These are phyloP conservation scores for Leucophenga varia DNA, from an alignment of 1,140 invertebrate species.

Conservation along the genomic window DNA sequence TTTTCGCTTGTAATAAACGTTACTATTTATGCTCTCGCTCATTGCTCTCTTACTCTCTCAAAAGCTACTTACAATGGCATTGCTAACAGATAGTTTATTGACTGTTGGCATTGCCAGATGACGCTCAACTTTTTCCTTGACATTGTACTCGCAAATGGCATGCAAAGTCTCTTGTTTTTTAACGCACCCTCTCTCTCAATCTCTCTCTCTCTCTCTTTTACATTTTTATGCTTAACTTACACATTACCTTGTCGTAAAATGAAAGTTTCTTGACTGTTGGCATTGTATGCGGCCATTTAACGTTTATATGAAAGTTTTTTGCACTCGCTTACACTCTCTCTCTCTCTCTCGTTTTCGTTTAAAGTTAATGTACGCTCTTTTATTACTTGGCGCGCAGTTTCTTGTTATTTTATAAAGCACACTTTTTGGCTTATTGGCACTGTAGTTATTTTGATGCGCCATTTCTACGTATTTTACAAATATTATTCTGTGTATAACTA, in stretches of 20 bases:
- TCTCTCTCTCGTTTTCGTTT: not conserved
- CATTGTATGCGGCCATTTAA: constrained; percentile 12
- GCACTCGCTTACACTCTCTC: not conserved
- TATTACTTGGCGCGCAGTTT: constrained; percentile 38
- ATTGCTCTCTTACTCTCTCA: constrained; percentile 15
- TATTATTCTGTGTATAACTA: too few species aligned
- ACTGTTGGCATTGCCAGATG: constrained; percentile 24
- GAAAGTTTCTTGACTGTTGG: constrained; percentile 29
- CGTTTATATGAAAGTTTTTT: constrained; percentile 43
- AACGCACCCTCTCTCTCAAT: too few species aligned
- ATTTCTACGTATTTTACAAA: too few species aligned
- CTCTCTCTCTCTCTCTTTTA: too few species aligned
- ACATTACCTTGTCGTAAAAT: too few species aligned
- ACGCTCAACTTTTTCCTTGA: constrained; percentile 40
- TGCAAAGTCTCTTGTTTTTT: constrained; percentile 6
- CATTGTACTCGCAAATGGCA: constrained; percentile 39
- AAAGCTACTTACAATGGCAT: not conserved
- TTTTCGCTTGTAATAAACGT: too few species aligned
- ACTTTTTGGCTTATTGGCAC: not conserved
- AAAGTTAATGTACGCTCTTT: not conserved
- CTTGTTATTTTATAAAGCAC: constrained; percentile 6
- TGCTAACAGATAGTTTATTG: constrained; percentile 14
- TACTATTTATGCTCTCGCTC: not conserved
- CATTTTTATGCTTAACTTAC: too few species aligned
- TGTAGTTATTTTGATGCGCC: not conserved